A percentile compares a stretch with the other conserved stretches of the same genome.
These are phyloP conservation scores for Scrobipalpa costella DNA, from an alignment of 2,888 invertebrate species.

Conservation along the genomic window DNA sequence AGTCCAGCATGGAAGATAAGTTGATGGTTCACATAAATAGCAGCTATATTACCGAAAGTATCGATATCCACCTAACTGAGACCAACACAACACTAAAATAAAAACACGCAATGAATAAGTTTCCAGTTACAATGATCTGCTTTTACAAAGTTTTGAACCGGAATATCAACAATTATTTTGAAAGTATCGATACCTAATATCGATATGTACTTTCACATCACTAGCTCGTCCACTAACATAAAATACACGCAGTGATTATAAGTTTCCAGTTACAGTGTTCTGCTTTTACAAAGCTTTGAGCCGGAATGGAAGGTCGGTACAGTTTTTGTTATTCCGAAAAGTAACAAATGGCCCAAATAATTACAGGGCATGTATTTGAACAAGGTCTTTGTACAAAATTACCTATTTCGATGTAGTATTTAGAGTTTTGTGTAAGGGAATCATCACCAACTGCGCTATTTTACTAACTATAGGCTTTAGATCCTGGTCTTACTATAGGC, in stretches of 20 bases:
- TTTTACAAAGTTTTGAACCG: no score
- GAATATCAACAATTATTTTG: no score
- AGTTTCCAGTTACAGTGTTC: neutral
- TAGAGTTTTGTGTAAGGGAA: no score
- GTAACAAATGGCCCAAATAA: neutral
- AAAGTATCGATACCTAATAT: no score
- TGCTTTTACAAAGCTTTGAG: conserved; percentile 1
- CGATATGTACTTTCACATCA: no score
- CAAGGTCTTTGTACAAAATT: neutral
- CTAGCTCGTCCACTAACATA: neutral
- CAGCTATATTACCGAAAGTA: neutral
- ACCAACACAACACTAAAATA: neutral
- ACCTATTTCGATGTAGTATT: no score
- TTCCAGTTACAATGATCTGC: no score
- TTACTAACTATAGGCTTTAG: no score
- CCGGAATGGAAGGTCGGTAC: neutral
- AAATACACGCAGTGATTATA: neutral
- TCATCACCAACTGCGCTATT: no score
- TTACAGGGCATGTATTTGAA: neutral
- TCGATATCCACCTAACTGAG: neutral
- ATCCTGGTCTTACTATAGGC: no score
- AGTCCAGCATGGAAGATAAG: no score
- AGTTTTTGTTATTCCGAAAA: neutral
- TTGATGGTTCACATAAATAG: neutral
- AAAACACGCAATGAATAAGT: no score